Evolutionary conservation across 2,888 invertebrate genomes (phyloP).

Genomic region (Harmothoe impar): DNA sequence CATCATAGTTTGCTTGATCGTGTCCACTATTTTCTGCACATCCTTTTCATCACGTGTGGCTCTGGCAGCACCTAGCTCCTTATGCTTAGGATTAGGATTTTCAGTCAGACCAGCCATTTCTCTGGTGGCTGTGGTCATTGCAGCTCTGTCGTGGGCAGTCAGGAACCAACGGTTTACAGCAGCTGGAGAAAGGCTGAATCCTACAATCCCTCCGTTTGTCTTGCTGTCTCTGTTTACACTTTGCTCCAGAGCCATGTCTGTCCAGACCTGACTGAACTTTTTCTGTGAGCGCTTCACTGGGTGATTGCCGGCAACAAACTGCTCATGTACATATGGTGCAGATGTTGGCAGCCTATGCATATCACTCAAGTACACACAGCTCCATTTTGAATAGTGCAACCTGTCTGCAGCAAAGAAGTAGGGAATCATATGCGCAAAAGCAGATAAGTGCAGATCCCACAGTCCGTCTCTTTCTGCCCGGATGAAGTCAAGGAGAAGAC

Average conservation of each 20-base stretch:
- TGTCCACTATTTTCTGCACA: background rate
- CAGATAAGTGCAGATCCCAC: background rate
- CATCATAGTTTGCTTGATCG: background rate
- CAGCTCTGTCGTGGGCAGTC: constrained; percentile 14
- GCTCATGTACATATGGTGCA: background rate
- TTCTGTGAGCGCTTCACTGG: background rate
- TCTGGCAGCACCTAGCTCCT: background rate
- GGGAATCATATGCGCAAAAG: background rate
- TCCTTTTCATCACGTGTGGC: background rate
- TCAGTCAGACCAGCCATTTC: background rate
- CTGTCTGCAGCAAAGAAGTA: constrained; percentile 19
- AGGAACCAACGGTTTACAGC: background rate
- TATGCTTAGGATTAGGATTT: background rate
- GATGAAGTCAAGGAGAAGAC: background rate
- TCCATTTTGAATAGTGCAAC: background rate
- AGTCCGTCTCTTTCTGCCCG: background rate
- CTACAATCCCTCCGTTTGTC: constrained; percentile 5
- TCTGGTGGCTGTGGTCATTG: background rate
- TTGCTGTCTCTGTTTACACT: background rate
- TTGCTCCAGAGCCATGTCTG: constrained; percentile 55
- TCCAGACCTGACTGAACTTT: background rate
- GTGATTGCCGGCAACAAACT: constrained; percentile 7
- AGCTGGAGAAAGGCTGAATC: background rate
- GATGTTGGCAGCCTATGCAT: background rate
- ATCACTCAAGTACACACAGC: background rate